These are phyloP conservation scores for Gastrophryne carolinensis DNA, from an alignment of 2,797 vertebrate genomes.

Conservation along the genomic window DNA sequence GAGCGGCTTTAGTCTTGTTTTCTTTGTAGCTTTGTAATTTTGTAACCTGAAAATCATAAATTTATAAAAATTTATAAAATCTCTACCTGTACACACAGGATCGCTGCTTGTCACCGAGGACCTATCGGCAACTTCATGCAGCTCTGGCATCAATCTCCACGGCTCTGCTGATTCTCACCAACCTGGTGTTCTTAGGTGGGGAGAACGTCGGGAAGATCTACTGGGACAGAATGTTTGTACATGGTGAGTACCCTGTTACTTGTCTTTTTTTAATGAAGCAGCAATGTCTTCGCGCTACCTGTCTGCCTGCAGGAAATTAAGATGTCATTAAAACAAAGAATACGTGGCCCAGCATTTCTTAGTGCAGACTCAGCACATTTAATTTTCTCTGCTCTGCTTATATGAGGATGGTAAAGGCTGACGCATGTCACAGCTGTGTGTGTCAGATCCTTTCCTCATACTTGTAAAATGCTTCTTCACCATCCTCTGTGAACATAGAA, in stretches of 20 bases:
- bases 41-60: too few species aligned
- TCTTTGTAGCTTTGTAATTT: too few species aligned
- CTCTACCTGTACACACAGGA: slow-evolving; percentile 66
- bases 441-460: neutral
- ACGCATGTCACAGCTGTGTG: neutral
- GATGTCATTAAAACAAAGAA: neutral
- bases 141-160: slow-evolving; percentile 84
- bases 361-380: neutral
- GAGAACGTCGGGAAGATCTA: slow-evolving; percentile 86
- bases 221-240: slow-evolving; percentile 88
- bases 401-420: neutral
- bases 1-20: too few species aligned
- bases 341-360: neutral
- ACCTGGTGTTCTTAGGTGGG: slow-evolving; percentile 94
- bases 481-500: too few species aligned
- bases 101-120: slow-evolving; percentile 70
- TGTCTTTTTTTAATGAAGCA: neutral
- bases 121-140: slow-evolving; percentile 78
- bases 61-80: too few species aligned
- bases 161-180: slow-evolving; percentile 92
- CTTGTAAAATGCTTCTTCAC: neutral
- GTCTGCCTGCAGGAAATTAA: neutral
- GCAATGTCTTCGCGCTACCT: neutral
- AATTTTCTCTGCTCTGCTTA: neutral
- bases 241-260: slow-evolving; percentile 70